Evolutionary conservation across 2,797 vertebrate genomes (phyloP), one percentile per base, ranked within the genome.

Genomic region (Pteropus rufus): DNA sequence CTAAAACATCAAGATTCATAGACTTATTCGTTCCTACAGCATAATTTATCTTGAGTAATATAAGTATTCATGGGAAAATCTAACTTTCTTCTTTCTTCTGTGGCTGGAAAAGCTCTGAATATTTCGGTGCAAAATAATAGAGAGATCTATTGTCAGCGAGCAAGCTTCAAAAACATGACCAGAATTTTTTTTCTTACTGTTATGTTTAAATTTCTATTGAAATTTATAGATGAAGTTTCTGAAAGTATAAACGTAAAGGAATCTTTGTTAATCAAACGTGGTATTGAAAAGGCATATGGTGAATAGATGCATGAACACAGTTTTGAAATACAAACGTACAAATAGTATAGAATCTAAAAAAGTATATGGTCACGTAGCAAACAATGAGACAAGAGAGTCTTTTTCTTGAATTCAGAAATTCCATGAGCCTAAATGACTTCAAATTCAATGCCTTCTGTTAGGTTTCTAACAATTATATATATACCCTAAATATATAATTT

Each of bases 101-200:
- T 36, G 23, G 31, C 23, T 82, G 26, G 23, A 83, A 81, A 91
- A 54, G 1, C 34, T 64, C 46, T 70, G n/a, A 88, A 56, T 75
- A 67, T 75, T 81, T 77, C 54, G 72, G 54, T 60, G 54, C 39
- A 94, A 76, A 75, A 67, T 76, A 81, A 76, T 36, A 46, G 10
- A 41, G 64, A 44, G 19, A 52, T 52, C 29, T 44, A 41, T 81
- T 11, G 29, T 19, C 23, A 72, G 58, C 6, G 24, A 94, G 19
- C 16, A 80, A 65, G 0, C 86, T 88, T 94, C 80, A 96, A 91
- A 96, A 95, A 93, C 64, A 95, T 94, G 94, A 92, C 81, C 11
- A 52, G 21, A 97, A 93, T 96, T 95, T 81, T 93, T 94, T 96
- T 98, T 87, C 92, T 97, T 97, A 91, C 83, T 92, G 92, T 91